Percentiles rank a stretch among this genome's conserved stretches.
These are phyloP conservation scores for Poeciliopsis retropinna DNA, from an alignment of 2,113 vertebrate genomes.

Conservation along the genomic window DNA sequence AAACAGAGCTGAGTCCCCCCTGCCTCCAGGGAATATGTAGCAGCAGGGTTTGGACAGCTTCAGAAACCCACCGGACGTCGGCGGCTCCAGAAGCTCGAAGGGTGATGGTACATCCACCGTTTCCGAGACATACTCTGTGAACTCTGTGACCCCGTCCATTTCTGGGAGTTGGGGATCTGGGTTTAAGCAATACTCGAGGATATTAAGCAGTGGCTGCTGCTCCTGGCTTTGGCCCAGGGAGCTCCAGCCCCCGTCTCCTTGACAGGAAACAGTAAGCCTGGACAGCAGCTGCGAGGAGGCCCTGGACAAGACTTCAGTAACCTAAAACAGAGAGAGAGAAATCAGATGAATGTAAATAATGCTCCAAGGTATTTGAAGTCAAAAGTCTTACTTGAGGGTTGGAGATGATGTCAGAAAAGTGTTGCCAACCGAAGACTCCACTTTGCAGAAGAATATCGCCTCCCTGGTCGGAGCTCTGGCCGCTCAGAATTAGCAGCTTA, in stretches of 20 bases:
- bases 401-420: constrained; percentile 86
- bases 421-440: constrained; percentile 87
- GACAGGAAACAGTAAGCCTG: constrained; percentile 89
- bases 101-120: constrained; percentile 93
- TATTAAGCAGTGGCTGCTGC: constrained; percentile 79
- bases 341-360: neutral
- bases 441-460: constrained; percentile 89
- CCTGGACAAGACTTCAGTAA: constrained; percentile 85
- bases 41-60: constrained; percentile 98
- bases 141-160: constrained; percentile 96
- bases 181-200: constrained; percentile 87
- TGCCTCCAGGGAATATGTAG: constrained; percentile 97
- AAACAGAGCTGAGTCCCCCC: constrained; percentile 96
- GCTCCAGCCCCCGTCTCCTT: constrained; percentile 92
- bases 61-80: constrained; percentile 96
- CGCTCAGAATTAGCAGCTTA: constrained; percentile 90
- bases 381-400: constrained; percentile 84
- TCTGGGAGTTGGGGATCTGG: constrained; percentile 86
- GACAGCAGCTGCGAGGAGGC: constrained; percentile 79
- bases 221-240: constrained; percentile 86
- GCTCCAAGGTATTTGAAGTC: neutral
- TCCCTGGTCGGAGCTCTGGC: constrained; percentile 90
- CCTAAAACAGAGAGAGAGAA: constrained; percentile 77
- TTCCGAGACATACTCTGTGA: constrained; percentile 94
- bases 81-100: constrained; percentile 95